These are phyloP conservation scores for Monodelphis domestica DNA, from an alignment of 2,797 vertebrate genomes.

Conservation along the genomic window DNA sequence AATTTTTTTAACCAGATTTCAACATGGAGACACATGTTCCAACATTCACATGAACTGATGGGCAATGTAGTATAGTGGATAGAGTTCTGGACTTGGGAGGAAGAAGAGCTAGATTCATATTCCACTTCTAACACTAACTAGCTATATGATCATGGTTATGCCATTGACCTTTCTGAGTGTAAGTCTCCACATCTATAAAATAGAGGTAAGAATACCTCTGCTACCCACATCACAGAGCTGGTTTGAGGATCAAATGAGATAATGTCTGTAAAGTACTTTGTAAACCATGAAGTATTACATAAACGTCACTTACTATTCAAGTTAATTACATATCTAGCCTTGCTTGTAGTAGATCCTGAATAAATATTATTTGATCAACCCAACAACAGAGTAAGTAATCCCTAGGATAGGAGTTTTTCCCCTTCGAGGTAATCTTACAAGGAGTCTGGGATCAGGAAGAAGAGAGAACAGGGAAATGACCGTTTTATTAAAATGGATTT, in stretches of 20 bases:
- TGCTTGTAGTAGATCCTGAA: neutral
- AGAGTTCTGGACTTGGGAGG: neutral
- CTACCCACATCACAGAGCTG: neutral
- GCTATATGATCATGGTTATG: neutral
- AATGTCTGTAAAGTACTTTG: neutral
- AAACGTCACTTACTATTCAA: slow-evolving; percentile 1
- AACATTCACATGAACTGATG: neutral
- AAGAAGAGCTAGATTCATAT: neutral
- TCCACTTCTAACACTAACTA: neutral
- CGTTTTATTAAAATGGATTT: slow-evolving; percentile 59
- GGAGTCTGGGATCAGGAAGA: neutral
- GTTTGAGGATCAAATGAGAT: neutral
- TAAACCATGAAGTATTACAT: neutral
- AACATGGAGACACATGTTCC: neutral
- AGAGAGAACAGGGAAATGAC: slow-evolving; percentile 21
- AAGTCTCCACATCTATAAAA: neutral
- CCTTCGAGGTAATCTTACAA: slow-evolving; percentile 38
- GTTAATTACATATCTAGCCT: neutral
- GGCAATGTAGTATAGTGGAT: neutral
- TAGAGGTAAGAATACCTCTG: neutral
- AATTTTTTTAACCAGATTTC: no score
- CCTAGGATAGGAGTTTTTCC: slow-evolving; percentile 15
- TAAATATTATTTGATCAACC: slow-evolving; percentile 41
- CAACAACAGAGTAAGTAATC: slow-evolving; percentile 11
- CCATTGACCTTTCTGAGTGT: neutral